Base-by-base conservation (phyloP, 2,797 vertebrate genomes). In the Phalloptychus januarius region DNA sequence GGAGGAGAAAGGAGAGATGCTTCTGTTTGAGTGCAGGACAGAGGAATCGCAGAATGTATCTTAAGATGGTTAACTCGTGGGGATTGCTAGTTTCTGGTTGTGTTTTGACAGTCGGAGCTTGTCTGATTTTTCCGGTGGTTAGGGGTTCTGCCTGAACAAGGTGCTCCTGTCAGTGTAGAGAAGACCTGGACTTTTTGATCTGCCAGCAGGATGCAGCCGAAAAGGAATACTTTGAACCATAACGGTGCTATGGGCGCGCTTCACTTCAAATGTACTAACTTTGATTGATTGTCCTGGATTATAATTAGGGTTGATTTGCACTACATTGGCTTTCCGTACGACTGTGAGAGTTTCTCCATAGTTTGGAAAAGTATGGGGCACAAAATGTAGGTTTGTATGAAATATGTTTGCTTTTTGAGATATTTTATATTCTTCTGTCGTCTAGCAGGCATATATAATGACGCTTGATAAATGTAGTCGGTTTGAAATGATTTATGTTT, bases 41-140 rank as follows among this genome's bases (percentile, higher is more conserved):
- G 76, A 18, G 69, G 77, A 87, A 87, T 87, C 78, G 75, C 10
- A 23, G 78, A 83, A 82, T 88, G 86, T 61, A 75, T 81, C 74
- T 87, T 56, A 73, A 50, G 79, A 72, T 83, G 1, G 42, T 85
- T 83, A 83, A 85, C 88, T 81, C 45, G 0, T 82, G 84, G 83
- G 84, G 85, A 80, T 87, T 88, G 76, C 56, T 72, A 74, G 82
- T 75, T 87, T 71, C 85, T 87, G 36, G 78, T 86, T 87, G 82
- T 71, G 25, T 71, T 83, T 89, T 85, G 86, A 75, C 75, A 78
- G 71, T 86, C 50, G 25, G 40, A 76, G 73, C 72, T 86, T 74
- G 86, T 83, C 83, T 77, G 79, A 88, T 88, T 79, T 82, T 78
- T 85, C 80, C 65, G 11, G 75, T 82, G 86, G 85, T 88, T 77